These are phyloP conservation scores for Vidua chalybeata DNA, from an alignment of 2,113 vertebrate genomes.

Conservation along the genomic window DNA sequence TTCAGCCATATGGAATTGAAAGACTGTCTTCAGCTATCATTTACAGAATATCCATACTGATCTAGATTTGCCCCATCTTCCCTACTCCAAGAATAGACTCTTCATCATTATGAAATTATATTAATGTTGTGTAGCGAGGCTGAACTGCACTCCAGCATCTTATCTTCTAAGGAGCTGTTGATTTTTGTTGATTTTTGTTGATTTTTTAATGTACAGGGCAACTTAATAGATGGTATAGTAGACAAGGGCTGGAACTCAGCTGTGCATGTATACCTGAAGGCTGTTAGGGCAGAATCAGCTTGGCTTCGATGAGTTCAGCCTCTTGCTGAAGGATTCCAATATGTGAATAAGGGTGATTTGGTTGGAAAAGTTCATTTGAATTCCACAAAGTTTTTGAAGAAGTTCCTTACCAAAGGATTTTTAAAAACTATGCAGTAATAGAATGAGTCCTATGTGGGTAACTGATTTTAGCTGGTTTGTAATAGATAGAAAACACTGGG, in stretches of 20 bases:
- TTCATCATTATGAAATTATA: neutral
- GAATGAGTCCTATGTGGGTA: neutral
- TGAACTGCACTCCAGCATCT: neutral
- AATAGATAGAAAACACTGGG: neutral
- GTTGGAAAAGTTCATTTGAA: neutral
- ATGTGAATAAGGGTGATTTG: neutral
- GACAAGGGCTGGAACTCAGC: neutral
- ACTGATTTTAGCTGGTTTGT: neutral
- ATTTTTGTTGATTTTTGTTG: neutral
- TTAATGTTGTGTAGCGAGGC: neutral
- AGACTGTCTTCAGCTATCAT: neutral
- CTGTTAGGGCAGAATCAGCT: neutral
- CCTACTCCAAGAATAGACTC: neutral
- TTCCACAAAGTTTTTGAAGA: neutral
- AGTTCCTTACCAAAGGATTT: neutral
- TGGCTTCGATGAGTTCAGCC: neutral
- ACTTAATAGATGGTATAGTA: neutral
- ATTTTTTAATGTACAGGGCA: neutral
- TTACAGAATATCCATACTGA: neutral
- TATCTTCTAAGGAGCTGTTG: neutral
- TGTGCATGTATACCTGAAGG: neutral
- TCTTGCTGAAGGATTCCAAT: neutral
- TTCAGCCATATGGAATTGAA: neutral
- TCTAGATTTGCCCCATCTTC: neutral
- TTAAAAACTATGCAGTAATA: neutral